phyloP scores from a whole-genome alignment of 1,140 invertebrate species.

The Seison nebaliae region DNA sequence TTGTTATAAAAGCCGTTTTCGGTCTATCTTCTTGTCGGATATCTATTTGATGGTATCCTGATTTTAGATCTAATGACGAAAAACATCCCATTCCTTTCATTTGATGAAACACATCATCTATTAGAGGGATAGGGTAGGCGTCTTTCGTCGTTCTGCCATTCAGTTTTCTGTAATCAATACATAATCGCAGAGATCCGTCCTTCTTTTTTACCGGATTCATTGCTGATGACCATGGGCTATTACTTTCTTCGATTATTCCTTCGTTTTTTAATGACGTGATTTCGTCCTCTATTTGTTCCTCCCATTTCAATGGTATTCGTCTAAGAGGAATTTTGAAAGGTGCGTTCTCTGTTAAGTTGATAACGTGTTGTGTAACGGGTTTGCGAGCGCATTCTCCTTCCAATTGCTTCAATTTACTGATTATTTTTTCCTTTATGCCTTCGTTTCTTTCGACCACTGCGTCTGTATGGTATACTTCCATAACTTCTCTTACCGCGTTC shows the following conservation, averaged over 20 bases:
- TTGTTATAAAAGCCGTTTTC: constrained; percentile 10
- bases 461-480: no score
- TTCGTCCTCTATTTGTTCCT: no score
- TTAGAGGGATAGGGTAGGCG: background rate
- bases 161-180: constrained; percentile 14
- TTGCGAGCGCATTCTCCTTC: no score
- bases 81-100: constrained; percentile 4
- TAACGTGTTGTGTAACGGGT: no score
- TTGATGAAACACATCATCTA: background rate
- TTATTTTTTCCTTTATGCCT: no score
- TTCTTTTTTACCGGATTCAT: constrained; percentile 15
- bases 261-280: no score
- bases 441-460: no score
- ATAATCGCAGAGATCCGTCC: constrained; percentile 15
- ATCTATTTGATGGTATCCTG: constrained; percentile 13
- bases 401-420: no score
- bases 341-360: no score
- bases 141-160: background rate
- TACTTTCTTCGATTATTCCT: constrained; percentile 11
- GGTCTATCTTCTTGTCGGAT: constrained; percentile 3
- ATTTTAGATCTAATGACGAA: constrained; percentile 8
- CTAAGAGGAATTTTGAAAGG: no score
- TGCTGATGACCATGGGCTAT: constrained; percentile 15
- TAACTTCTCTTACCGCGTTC: no score
- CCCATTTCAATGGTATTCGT: no score